These are phyloP conservation scores for Pocillopora verrucosa DNA, from an alignment of 64 coral and sea anemone genomes.

Conservation along the genomic window DNA sequence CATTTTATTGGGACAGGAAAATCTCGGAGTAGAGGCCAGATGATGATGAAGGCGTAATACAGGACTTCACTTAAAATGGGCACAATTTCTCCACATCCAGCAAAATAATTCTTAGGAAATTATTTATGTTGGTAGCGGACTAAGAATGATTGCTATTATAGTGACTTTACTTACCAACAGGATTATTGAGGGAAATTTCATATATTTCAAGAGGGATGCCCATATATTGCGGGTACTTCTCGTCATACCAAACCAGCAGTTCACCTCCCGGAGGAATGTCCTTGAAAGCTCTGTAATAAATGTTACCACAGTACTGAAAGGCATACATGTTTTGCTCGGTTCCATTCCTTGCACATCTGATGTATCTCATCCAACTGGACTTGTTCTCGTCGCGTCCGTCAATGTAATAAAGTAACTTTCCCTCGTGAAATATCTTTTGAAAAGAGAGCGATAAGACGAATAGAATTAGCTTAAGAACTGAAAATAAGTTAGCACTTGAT, in stretches of 20 bases:
- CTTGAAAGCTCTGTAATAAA: constrained; percentile 53
- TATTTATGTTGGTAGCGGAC: too few relatives aligned
- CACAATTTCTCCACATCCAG: too few relatives aligned
- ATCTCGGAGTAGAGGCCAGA: too few relatives aligned
- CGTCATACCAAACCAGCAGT: constrained; percentile 69
- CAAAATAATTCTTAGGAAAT: too few relatives aligned
- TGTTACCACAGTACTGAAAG: constrained; percentile 56
- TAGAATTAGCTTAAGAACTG: background rate
- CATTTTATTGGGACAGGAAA: too few relatives aligned
- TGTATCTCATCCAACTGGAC: constrained; percentile 66
- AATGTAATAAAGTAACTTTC: constrained; percentile 49
- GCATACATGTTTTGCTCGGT: constrained; percentile 63
- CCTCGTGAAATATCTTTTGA: constrained; percentile 55
- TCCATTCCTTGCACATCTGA: constrained; percentile 25
- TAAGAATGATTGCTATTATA: too few relatives aligned
- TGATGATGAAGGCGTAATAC: too few relatives aligned
- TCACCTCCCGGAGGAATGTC: constrained; percentile 42
- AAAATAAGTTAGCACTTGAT: too few relatives aligned
- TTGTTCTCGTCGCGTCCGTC: constrained; percentile 62
- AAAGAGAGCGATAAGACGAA: background rate
- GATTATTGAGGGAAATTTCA: background rate
- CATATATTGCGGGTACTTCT: constrained; percentile 59
- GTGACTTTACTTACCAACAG: background rate
- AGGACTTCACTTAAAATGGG: too few relatives aligned
- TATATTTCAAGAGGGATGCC: constrained; percentile 63